Percentiles rank a stretch among this genome's conserved stretches.
Evolutionary conservation across 2,888 invertebrate genomes (phyloP).

Genomic region (Mesochorus sp.): DNA sequence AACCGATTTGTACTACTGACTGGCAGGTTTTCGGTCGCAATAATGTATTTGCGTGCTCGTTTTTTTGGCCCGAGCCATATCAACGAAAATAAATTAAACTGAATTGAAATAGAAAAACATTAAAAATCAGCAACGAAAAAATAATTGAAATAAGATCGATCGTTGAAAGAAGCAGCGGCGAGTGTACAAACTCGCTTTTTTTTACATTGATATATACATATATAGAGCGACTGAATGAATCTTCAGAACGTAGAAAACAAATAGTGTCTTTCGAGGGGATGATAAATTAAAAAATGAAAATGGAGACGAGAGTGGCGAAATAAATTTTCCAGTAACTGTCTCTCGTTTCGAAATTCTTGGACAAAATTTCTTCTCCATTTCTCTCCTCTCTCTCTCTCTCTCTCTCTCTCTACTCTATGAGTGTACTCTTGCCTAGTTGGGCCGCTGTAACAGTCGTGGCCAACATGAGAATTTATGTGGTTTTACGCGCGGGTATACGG

Average conservation of each 20-base stretch:
- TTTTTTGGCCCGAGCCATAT: too few relatives aligned
- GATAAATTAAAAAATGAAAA: slow-evolving; percentile 10
- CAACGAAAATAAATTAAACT: too few relatives aligned
- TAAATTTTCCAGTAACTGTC: slow-evolving; percentile 12
- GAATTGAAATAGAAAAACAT: too few relatives aligned
- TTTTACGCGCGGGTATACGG: slow-evolving; percentile 43
- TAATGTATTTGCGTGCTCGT: too few relatives aligned
- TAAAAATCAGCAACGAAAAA: too few relatives aligned
- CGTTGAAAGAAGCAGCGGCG: too few relatives aligned
- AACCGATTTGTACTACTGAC: background rate
- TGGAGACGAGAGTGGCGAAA: slow-evolving; percentile 1
- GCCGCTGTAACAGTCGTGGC: slow-evolving; percentile 39
- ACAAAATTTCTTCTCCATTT: background rate
- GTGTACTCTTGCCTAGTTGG: slow-evolving; percentile 16
- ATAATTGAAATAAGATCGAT: too few relatives aligned
- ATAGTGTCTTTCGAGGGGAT: background rate
- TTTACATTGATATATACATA: too few relatives aligned
- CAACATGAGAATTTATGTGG: slow-evolving; percentile 61
- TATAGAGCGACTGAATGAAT: slow-evolving; percentile 14
- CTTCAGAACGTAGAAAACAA: background rate
- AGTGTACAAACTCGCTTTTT: too few relatives aligned
- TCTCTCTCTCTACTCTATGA: background rate
- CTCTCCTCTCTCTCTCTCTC: background rate
- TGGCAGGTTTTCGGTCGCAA: too few relatives aligned
- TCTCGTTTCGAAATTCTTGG: slow-evolving; percentile 4